phyloP scores from a whole-genome alignment of 2,888 invertebrate genomes.

The Heteropelma amictum region DNA sequence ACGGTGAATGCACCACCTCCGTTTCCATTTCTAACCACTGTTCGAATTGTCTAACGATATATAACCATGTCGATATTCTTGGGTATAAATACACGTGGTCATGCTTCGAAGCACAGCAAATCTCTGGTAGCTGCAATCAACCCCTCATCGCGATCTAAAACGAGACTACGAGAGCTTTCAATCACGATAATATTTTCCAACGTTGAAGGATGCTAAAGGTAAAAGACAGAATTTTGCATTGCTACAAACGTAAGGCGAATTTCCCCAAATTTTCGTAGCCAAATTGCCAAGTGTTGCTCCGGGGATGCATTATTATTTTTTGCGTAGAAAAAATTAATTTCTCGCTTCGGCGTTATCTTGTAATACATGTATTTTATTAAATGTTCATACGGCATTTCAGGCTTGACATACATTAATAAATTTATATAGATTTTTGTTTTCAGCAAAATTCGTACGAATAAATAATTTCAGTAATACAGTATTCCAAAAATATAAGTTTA shows the following conservation, averaged over 20 bases:
- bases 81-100: constrained; percentile 56
- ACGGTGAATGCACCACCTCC: constrained; percentile 51
- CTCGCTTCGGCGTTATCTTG: no score
- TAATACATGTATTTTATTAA: no score
- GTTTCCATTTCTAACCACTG: constrained; percentile 48
- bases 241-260: not conserved
- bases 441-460: no score
- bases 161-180: not conserved
- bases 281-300: no score
- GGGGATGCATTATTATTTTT: no score
- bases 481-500: no score
- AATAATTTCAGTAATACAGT: no score
- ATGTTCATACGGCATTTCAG: no score
- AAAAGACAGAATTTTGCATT: constrained; percentile 11
- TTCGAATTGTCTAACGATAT: constrained; percentile 31
- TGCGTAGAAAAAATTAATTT: no score
- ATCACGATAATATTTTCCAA: not conserved
- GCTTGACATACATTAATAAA: no score
- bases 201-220: constrained; percentile 49
- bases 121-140: constrained; percentile 40
- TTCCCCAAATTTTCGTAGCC: not conserved
- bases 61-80: constrained; percentile 43
- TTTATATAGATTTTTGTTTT: no score
- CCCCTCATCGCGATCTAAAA: constrained; percentile 36
- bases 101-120: constrained; percentile 50